Evolutionary conservation across 2,113 vertebrate species (phyloP).

Genomic region (Psephotus haematonotus): DNA sequence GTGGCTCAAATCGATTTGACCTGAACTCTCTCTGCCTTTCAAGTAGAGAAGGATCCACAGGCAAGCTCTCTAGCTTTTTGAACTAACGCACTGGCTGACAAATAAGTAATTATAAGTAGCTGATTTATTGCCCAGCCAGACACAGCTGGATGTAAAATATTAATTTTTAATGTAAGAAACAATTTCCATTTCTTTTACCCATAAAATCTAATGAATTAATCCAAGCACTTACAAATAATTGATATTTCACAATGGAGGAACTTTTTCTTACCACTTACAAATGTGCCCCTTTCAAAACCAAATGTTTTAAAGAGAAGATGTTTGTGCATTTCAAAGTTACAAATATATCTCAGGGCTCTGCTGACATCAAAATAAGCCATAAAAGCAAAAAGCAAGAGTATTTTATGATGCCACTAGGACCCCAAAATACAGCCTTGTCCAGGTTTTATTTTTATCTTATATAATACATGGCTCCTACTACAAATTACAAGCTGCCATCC

Average conservation of each 20-base stretch:
- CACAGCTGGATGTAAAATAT: constrained; percentile 67
- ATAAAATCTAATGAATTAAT: constrained; percentile 67
- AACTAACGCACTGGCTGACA: constrained; percentile 71
- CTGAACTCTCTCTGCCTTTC: constrained; percentile 61
- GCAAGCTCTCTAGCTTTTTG: constrained; percentile 61
- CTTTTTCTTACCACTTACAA: constrained; percentile 5
- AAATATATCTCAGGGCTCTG: neutral
- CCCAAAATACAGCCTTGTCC: constrained; percentile 38
- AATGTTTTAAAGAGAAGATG: constrained; percentile 15
- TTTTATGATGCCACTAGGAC: constrained; percentile 37
- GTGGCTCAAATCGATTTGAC: constrained; percentile 70
- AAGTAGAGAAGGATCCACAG: constrained; percentile 55
- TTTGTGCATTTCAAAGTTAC: constrained; percentile 42
- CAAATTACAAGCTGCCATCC: constrained; percentile 8
- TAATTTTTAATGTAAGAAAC: constrained; percentile 71
- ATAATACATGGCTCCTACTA: constrained; percentile 1
- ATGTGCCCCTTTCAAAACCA: neutral
- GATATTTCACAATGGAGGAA: constrained; percentile 16
- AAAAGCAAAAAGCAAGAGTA: constrained; percentile 32
- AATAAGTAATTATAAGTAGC: constrained; percentile 68
- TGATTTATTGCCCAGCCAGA: constrained; percentile 64
- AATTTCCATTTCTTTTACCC: constrained; percentile 65
- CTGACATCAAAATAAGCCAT: constrained; percentile 50
- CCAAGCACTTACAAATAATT: constrained; percentile 49
- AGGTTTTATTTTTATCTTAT: constrained; percentile 45